Percentiles rank a stretch among this genome's conserved stretches.
Conservation (phyloP, 2,797 vertebrate genomes). For the Thamnophis elegans region DNA sequence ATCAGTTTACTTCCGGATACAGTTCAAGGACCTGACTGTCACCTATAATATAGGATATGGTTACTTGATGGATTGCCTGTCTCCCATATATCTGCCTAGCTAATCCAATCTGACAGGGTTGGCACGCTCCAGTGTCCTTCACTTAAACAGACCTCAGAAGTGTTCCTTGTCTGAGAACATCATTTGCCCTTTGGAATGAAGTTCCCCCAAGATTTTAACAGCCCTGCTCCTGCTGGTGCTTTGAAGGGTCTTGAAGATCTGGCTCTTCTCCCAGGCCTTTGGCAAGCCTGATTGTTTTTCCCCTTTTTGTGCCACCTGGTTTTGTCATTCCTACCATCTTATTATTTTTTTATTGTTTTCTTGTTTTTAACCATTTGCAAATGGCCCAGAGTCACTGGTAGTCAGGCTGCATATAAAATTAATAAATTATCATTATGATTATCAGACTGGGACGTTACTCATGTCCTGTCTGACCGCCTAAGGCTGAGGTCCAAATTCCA, state of each 20-base stretch:
- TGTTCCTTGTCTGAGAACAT: neutral
- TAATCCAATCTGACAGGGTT: neutral
- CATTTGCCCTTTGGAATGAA: neutral
- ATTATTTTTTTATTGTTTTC: neutral
- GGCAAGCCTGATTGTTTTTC: neutral
- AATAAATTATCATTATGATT: neutral
- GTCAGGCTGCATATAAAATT: neutral
- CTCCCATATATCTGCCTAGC: neutral
- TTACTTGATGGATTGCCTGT: neutral
- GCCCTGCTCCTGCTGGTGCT: neutral
- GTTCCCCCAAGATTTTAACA: neutral
- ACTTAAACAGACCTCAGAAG: neutral
- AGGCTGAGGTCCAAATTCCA: neutral
- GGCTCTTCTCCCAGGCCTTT: neutral
- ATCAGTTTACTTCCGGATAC: neutral
- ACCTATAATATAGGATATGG: neutral
- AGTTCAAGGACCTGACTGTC: neutral
- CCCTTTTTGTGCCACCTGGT: neutral
- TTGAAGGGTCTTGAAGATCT: neutral
- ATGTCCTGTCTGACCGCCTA: neutral
- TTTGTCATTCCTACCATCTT: neutral
- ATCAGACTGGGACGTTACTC: neutral
- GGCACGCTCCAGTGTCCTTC: neutral
- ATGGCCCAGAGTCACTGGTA: neutral
- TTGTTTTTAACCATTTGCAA: neutral